Percentiles rank a stretch among this genome's conserved stretches.
Conservation (phyloP, 2,113 vertebrate genomes). For the Hemiprocne comata region DNA sequence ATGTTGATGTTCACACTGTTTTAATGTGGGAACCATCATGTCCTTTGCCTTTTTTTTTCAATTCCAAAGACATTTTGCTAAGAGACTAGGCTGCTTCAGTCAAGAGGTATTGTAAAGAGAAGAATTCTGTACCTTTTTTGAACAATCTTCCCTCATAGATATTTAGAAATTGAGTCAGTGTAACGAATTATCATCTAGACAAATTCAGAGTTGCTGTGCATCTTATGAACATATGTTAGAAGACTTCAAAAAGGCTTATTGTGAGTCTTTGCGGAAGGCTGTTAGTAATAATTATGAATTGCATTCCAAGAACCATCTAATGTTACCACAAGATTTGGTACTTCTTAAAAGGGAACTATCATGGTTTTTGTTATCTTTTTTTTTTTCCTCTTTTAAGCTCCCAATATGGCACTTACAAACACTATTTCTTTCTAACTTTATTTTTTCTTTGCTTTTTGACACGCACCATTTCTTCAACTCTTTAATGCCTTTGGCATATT, state of each 20-base stretch:
- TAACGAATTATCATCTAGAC: background rate
- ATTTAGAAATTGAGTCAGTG: slow-evolving; percentile 2
- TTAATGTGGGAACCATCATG: background rate
- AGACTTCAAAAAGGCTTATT: background rate
- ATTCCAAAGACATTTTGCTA: background rate
- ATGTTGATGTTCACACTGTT: background rate
- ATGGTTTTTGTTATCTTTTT: background rate
- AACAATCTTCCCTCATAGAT: background rate
- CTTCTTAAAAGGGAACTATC: background rate
- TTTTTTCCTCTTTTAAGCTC: background rate
- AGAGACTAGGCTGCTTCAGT: background rate
- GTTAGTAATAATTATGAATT: background rate
- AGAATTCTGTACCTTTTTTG: slow-evolving; percentile 9
- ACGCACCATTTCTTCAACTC: background rate
- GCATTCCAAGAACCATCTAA: background rate
- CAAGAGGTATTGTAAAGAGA: background rate
- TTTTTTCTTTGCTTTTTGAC: slow-evolving; percentile 9
- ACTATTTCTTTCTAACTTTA: background rate
- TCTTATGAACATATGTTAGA: background rate
- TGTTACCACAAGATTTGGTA: background rate
- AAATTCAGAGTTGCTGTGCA: background rate
- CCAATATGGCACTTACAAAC: background rate
- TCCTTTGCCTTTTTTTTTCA: background rate
- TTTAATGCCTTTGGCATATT: background rate
- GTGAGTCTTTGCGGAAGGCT: background rate